phyloP scores from a whole-genome alignment of 2,797 vertebrate genomes.

The Enteromius afrohamiltoni region DNA sequence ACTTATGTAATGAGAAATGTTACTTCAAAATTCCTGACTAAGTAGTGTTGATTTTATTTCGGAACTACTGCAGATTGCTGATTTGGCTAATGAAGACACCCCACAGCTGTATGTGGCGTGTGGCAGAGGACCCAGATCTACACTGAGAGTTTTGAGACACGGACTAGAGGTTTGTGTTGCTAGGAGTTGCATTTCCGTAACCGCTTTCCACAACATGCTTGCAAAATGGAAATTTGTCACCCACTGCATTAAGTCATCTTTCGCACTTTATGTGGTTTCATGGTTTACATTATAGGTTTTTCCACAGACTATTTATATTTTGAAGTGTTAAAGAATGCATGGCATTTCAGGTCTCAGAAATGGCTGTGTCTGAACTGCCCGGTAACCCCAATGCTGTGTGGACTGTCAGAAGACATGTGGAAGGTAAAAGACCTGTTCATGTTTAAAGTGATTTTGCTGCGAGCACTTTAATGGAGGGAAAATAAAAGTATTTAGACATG shows the following conservation, averaged over 20 bases:
- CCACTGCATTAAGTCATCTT: background rate
- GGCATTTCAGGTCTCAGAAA: conserved; percentile 94
- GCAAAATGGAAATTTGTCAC: background rate
- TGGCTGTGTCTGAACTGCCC: conserved; percentile 98
- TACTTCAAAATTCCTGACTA: background rate
- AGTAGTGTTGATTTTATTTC: background rate
- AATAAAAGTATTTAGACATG: background rate
- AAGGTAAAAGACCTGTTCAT: conserved; percentile 81
- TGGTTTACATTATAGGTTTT: background rate
- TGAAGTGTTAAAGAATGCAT: conserved; percentile 8
- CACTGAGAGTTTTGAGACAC: conserved; percentile 92
- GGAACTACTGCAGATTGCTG: conserved; percentile 83
- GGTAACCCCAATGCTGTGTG: conserved; percentile 99
- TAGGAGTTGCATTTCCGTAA: background rate
- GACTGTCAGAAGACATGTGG: conserved; percentile 96
- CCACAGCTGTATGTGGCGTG: conserved; percentile 95
- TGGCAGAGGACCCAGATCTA: conserved; percentile 92
- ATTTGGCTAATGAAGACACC: conserved; percentile 98
- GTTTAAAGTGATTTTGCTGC: background rate
- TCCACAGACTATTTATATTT: conserved; percentile 5
- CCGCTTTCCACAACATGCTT: background rate
- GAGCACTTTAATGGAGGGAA: conserved; percentile 23
- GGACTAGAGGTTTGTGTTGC: conserved; percentile 88
- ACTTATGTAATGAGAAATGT: background rate
- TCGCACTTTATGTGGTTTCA: conserved; percentile 3